Evolutionary conservation across 2,888 invertebrate species (phyloP).

Genomic region (Cheilosia variabilis): DNA sequence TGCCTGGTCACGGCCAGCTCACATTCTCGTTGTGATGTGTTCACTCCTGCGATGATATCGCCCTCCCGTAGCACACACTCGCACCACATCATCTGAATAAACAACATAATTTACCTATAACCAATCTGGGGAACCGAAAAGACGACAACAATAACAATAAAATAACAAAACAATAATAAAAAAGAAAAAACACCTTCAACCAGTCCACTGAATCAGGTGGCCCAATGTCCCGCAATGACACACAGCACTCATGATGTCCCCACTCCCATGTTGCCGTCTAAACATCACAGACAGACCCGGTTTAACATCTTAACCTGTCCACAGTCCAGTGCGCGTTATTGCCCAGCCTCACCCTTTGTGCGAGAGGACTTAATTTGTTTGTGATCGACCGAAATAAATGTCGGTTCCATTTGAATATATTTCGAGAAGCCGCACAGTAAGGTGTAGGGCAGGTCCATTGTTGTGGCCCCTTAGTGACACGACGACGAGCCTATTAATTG

Average conservation of each 20-base stretch:
- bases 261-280: constrained; percentile 2
- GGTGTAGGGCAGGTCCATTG: constrained; percentile 52
- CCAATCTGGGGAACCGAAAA: constrained; percentile 24
- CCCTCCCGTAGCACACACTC: constrained; percentile 26
- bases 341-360: constrained; percentile 7
- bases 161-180: constrained; percentile 17
- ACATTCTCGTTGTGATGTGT: constrained; percentile 50
- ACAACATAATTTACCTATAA: constrained; percentile 71
- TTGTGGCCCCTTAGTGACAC: constrained; percentile 54
- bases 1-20: constrained; percentile 56
- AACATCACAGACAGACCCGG: neutral
- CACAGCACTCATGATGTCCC: constrained; percentile 6
- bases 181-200: constrained; percentile 35
- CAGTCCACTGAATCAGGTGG: constrained; percentile 63
- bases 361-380: constrained; percentile 59
- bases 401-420: constrained; percentile 59
- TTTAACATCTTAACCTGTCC: constrained; percentile 11
- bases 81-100: constrained; percentile 40
- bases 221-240: constrained; percentile 42
- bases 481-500: constrained; percentile 65
- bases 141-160: constrained; percentile 50
- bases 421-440: constrained; percentile 44
- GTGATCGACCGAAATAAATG: constrained; percentile 64
- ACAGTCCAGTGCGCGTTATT: neutral
- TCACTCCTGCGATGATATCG: constrained; percentile 55